phyloP scores from a whole-genome alignment of 2,113 vertebrate genomes.

The Pygoscelis antarcticus region DNA sequence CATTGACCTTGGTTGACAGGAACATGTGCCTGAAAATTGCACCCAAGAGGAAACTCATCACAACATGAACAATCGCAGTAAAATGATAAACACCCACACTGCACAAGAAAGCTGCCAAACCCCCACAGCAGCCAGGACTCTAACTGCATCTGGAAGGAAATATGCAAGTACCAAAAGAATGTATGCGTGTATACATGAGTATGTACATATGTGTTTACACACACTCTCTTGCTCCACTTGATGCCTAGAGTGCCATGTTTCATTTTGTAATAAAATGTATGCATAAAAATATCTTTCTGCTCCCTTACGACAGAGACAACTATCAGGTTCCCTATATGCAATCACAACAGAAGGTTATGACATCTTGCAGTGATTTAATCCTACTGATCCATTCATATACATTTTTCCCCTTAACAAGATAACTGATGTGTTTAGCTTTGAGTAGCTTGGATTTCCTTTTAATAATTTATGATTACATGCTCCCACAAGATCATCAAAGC shows the following conservation, averaged over 20 bases:
- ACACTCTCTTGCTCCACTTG: background rate
- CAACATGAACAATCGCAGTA: conserved; percentile 57
- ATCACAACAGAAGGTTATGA: background rate
- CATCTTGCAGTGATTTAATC: background rate
- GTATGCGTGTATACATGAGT: background rate
- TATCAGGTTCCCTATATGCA: background rate
- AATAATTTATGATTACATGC: conserved; percentile 11
- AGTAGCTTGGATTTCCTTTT: background rate
- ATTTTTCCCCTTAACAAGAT: background rate
- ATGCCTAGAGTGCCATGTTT: background rate
- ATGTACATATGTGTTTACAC: background rate
- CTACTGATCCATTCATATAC: background rate
- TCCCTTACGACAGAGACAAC: background rate
- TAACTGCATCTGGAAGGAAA: conserved; percentile 52
- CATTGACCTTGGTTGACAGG: conserved; percentile 60
- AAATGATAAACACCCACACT: conserved; percentile 69
- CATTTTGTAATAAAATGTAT: background rate
- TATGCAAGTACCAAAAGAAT: conserved; percentile 23
- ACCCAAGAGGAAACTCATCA: conserved; percentile 61
- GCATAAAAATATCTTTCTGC: background rate
- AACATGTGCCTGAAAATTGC: conserved; percentile 66
- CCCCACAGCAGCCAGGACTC: conserved; percentile 36
- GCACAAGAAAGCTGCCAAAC: conserved; percentile 58
- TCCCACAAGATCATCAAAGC: conserved; percentile 49
- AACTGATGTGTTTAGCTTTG: background rate